Percentiles rank a stretch among this genome's conserved stretches.
These are phyloP conservation scores for Clarias batrachus DNA, from an alignment of 2,113 vertebrate genomes.

Conservation along the genomic window DNA sequence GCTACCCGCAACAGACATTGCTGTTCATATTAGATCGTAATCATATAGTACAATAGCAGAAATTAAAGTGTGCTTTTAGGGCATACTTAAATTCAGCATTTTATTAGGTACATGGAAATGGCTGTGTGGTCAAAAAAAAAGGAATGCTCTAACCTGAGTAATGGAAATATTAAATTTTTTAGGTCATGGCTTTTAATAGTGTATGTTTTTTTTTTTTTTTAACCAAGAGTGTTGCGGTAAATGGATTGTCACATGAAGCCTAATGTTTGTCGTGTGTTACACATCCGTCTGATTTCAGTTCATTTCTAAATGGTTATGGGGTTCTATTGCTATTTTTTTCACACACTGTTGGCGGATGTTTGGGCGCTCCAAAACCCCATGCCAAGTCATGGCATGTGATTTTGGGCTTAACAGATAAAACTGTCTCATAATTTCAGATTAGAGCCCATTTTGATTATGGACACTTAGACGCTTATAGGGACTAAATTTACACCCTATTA, in stretches of 20 bases:
- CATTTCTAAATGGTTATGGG: neutral
- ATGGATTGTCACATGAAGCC: neutral
- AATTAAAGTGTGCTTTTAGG: neutral
- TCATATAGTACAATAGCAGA: neutral
- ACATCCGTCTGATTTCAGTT: neutral
- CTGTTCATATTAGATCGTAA: neutral
- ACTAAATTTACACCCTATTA: neutral
- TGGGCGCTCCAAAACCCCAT: neutral
- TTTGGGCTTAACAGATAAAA: neutral
- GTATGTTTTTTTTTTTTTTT: neutral
- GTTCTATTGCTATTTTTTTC: neutral
- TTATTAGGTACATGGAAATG: neutral
- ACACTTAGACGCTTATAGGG: neutral
- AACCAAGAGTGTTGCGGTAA: neutral
- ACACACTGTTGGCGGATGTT: neutral
- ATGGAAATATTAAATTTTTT: neutral
- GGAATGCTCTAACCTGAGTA: neutral
- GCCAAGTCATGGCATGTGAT: neutral
- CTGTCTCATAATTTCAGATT: neutral
- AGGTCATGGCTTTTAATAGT: neutral
- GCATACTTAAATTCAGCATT: slow-evolving; percentile 12
- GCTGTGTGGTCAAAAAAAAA: neutral
- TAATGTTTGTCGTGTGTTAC: neutral
- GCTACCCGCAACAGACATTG: slow-evolving; percentile 1
- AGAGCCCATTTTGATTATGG: neutral